Conservation (phyloP, 2,888 invertebrate species). For the Campopleginae sp. region DNA sequence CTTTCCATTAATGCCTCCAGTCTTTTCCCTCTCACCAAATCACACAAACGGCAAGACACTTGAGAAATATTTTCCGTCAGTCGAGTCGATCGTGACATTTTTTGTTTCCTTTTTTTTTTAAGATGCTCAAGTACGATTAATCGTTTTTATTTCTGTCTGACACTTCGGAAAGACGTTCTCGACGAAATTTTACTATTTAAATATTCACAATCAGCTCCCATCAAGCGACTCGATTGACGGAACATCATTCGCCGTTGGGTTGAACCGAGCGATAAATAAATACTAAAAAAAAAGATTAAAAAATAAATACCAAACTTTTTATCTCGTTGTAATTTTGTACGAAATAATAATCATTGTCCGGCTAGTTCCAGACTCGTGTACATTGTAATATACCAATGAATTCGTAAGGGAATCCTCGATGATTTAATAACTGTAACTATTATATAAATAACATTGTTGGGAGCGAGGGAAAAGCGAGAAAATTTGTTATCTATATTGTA, state of each 20-base stretch:
- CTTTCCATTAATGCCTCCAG: slow-evolving; percentile 30
- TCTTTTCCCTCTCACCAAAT: background rate
- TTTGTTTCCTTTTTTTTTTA: background rate
- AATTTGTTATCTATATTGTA: slow-evolving; percentile 58
- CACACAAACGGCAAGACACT: slow-evolving; percentile 25
- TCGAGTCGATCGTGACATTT: background rate
- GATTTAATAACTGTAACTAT: slow-evolving; percentile 42
- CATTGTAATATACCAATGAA: slow-evolving; percentile 52
- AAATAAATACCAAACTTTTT: slow-evolving; percentile 50
- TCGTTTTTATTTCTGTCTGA: background rate
- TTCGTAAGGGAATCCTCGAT: slow-evolving; percentile 17
- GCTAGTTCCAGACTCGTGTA: slow-evolving; percentile 61
- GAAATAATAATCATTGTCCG: slow-evolving; percentile 56
- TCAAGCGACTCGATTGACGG: background rate
- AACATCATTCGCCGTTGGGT: background rate
- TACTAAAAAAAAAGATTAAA: slow-evolving; percentile 11
- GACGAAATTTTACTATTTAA: background rate
- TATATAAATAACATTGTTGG: slow-evolving; percentile 54
- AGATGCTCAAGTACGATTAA: background rate
- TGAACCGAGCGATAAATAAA: background rate
- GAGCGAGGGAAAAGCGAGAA: slow-evolving; percentile 14
- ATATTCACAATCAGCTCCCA: background rate
- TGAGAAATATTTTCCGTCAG: slow-evolving; percentile 24
- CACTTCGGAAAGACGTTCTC: background rate
- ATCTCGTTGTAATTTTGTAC: slow-evolving; percentile 65